A percentile compares a stretch with the other conserved stretches of the same genome.
Conservation (phyloP, 2,888 invertebrate genomes). For the Cheilosia variabilis region DNA sequence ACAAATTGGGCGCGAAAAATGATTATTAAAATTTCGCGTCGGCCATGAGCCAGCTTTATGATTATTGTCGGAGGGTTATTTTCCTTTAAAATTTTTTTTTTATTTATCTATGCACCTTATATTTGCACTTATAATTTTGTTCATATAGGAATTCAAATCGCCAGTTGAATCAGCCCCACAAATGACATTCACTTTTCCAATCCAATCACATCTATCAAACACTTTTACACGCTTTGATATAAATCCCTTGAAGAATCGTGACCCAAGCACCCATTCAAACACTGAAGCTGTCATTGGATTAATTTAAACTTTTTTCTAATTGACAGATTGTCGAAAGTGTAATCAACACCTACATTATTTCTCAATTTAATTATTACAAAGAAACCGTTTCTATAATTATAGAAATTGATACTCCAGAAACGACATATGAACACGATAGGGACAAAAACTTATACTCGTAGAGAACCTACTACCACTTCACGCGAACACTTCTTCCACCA, state of each 20-base stretch:
- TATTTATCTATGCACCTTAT: too few relatives aligned
- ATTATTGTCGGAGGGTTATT: too few relatives aligned
- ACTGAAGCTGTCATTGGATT: slow-evolving; percentile 50
- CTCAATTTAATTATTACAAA: background rate
- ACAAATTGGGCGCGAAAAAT: too few relatives aligned
- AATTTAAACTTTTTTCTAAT: slow-evolving; percentile 28
- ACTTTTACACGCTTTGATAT: background rate
- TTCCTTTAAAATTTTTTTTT: too few relatives aligned
- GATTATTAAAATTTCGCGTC: too few relatives aligned
- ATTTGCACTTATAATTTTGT: too few relatives aligned
- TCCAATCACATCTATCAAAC: background rate
- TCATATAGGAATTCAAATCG: too few relatives aligned
- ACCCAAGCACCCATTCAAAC: slow-evolving; percentile 3
- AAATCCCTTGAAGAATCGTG: slow-evolving; percentile 1
- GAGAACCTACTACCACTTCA: slow-evolving; percentile 2
- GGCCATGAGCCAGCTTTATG: too few relatives aligned
- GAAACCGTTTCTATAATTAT: background rate
- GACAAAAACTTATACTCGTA: background rate
- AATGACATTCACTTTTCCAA: too few relatives aligned
- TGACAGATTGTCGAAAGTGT: background rate
- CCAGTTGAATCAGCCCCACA: too few relatives aligned
- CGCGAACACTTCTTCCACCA: slow-evolving; percentile 25
- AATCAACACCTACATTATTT: background rate
- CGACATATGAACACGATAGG: background rate
- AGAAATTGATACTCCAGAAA: background rate